Base-by-base conservation (phyloP, 1,140 invertebrate species). In the Drusus annulatus region DNA sequence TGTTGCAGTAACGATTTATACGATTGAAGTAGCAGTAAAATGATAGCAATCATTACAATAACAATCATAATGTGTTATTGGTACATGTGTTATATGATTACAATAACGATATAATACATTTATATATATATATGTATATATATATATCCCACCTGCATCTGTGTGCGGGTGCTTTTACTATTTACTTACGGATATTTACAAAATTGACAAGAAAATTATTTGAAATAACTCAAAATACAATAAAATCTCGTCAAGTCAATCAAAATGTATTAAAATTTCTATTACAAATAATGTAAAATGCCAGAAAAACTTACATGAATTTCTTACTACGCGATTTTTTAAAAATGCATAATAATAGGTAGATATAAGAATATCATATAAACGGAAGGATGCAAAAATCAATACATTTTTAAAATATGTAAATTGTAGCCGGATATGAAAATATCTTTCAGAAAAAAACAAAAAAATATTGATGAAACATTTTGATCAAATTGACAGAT, bases 401-500 rank as follows among this genome's bases (percentile, higher is more conserved):
- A n/a, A n/a, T n/a, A n/a, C n/a, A n/a, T n/a, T n/a, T n/a, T n/a
- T n/a, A n/a, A n/a, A n/a, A n/a, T n/a, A n/a, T n/a, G n/a, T n/a
- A n/a, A n/a, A n/a, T n/a, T n/a, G n/a, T n/a, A n/a, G n/a, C n/a
- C n/a, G 19, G 54, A 17, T 6, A 3, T 5, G 7, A 21, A 19
- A 23, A 23, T 15, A 60, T 19, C 25, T 19, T 1, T 23, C 8
- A 60, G 19, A 23, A 7, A 25, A 8, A 13, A 21, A 21, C 25
- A 21, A 16, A 68, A 17, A 19, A 31, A 45, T 65, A 16, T 31
- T 2, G 3, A n/a, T 25, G 7, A 8, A 50, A 36, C 19, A 31
- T 52, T 71, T 71, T 71, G 68, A 71, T 50, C 68, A 52, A 71
- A 23, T 71, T 52, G 68, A 71, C 68, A 71, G 45, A 71, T 71